Evolutionary conservation across 2,888 invertebrate species (phyloP).

Genomic region (Glaucopsyche alexis): DNA sequence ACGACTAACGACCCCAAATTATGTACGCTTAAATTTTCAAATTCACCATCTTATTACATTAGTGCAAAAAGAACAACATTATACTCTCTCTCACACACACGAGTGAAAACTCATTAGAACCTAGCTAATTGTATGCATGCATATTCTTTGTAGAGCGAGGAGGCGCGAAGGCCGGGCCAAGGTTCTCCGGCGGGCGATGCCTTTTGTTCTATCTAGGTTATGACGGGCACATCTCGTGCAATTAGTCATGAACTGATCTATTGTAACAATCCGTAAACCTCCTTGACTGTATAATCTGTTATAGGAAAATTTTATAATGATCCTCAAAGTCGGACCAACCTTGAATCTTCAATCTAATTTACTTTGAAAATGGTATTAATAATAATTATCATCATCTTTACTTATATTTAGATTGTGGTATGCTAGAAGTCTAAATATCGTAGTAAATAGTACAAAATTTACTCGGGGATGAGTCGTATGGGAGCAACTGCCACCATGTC

Average conservation of each 20-base stretch:
- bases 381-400: background rate
- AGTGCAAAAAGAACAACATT: background rate
- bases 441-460: no score
- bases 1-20: no score
- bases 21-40: no score
- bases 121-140: slow-evolving; percentile 20
- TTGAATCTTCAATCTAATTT: slow-evolving; percentile 11
- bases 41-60: no score
- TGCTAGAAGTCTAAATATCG: no score
- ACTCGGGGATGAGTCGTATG: no score
- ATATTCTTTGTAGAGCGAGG: slow-evolving; percentile 71
- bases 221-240: slow-evolving; percentile 42
- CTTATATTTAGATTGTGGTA: no score
- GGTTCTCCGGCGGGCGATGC: slow-evolving; percentile 58
- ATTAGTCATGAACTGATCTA: slow-evolving; percentile 42
- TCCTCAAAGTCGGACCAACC: slow-evolving; percentile 5
- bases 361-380: background rate
- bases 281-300: slow-evolving; percentile 12
- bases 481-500: no score
- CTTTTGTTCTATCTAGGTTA: slow-evolving; percentile 64
- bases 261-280: slow-evolving; percentile 1
- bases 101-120: slow-evolving; percentile 6
- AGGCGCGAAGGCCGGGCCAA: slow-evolving; percentile 74
- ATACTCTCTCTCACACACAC: background rate
- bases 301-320: slow-evolving; percentile 17